Base-by-base conservation (phyloP, 2,888 invertebrate species). In the Mayetiola destructor region DNA sequence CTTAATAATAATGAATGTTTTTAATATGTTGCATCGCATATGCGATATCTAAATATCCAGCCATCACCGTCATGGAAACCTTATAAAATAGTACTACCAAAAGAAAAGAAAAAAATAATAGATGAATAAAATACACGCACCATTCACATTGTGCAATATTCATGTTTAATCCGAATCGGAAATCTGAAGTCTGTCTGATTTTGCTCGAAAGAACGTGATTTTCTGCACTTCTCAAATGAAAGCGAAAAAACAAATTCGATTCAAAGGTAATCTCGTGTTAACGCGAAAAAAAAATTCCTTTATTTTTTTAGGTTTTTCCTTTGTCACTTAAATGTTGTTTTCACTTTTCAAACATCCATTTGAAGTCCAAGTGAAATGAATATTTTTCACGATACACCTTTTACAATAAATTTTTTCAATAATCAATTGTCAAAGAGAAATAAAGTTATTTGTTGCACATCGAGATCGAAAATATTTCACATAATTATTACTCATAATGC, bases 141-240 rank as follows among this genome's bases (percentile, higher is more conserved):
- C 48, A 48, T 48, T 27, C 27, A 48, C 48, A 48, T 27, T 48
- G 27, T 27, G 27, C 42, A 23, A 42, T 23, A 42, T 23, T 42
- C 23, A 27, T 16, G 27, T 48, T n/a, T 48, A 48, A 48, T 48
- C 48, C 29, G n/a, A 48, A 27, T 48, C 36, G 42, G n/a, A 27
- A 48, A 27, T 48, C 40, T 3, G 40, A 12, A 9, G 12, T 20
- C 18, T 18, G 6, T 21, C 12, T 40, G 21, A 37, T 37, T 16
- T 37, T 6, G 12, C 9, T 37, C 9, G 37, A 4, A n/a, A 12
- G 14, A n/a, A 12, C 37, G 37, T 14, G 37, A n/a, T 9, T 37
- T 37, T 10, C 42, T 18, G 18, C 4, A 20, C 10, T 5, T 40
- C 39, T 42, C 6, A n/a, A 37, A 20, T 20, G 39, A 40, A 40